Percentiles rank a stretch among this genome's conserved stretches.
These are phyloP conservation scores for Hippopotamus amphibius DNA, from an alignment of 2,113 vertebrate genomes.

Conservation along the genomic window DNA sequence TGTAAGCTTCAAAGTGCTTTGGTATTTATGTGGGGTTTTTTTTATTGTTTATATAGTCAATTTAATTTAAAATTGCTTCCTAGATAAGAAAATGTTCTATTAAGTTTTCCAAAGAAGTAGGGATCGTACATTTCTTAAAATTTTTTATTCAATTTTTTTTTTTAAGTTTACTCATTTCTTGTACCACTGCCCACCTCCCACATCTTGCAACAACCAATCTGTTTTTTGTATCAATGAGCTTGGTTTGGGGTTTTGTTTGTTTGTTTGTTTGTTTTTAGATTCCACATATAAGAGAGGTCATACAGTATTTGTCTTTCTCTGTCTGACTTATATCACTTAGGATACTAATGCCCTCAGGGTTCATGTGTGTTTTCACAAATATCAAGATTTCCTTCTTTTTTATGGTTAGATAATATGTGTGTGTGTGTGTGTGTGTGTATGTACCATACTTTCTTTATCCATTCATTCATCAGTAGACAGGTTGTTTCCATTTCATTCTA, in stretches of 20 bases:
- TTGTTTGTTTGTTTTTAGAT: not conserved
- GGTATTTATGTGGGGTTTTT: not conserved
- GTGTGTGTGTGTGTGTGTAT: not conserved
- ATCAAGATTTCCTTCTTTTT: not conserved
- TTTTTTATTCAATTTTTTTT: not conserved
- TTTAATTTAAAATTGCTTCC: not conserved
- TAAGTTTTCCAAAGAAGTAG: slow-evolving; percentile 25
- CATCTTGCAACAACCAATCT: not conserved
- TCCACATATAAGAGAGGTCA: not conserved
- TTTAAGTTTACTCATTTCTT: not conserved
- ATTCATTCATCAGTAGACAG: not conserved
- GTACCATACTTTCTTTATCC: not conserved
- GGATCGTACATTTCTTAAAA: not conserved
- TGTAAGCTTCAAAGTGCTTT: slow-evolving; percentile 3
- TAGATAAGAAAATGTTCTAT: not conserved
- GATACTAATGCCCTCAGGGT: not conserved
- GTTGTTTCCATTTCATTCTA: not conserved
- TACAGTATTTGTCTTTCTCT: not conserved
- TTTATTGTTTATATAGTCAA: not conserved
- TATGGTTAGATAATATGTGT: not conserved
- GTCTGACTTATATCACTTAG: not conserved
- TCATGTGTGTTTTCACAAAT: not conserved
- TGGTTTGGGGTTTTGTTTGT: not conserved
- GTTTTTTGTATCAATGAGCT: not conserved
- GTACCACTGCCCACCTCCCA: not conserved